Evolutionary conservation across 2,888 invertebrate genomes (phyloP), one percentile per base, ranked within the genome.

Genomic region (Erebia ligea): DNA sequence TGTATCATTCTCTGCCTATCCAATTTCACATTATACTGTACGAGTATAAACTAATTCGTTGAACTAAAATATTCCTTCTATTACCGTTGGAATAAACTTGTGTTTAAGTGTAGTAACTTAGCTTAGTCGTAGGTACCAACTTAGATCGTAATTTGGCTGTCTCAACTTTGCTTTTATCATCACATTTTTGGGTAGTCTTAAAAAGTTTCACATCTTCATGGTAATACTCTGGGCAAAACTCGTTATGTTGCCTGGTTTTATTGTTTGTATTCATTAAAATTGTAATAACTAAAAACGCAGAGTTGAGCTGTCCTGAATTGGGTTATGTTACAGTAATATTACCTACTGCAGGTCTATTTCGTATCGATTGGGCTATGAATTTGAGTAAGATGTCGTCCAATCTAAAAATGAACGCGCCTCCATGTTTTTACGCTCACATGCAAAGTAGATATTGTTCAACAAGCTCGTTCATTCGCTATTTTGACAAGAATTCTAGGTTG

Each of bases 1-100:
- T 90, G 83, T 88, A 87, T 86, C 81, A 86, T 85, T 89, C 91
- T 85, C 87, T 83, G 74, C 82, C 90, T 92, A 87, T 92, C 87
- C 85, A 85, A 84, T 91, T 90, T 91, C 90, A 87, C 83, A 84
- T 85, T 82, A 85, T 85, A 83, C 82, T 80, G 74, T 79, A 84
- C 86, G 48, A 25, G 45, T 84, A 86, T 86, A 83, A 83, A 81
- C 81, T 81, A 85, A 81, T 85, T 81, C 82, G 85, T 81, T 66
- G 62, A 67, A 72, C 70, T 67, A 65, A 69, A 72, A 70, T 61
- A 70, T 45, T 68, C 68, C 67, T 50, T 69, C 78, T 82, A 80
- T 81, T 84, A 82, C 81, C 80, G 78, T 81, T 78, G 70, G 76
- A 80, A 73, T 77, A 76, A 76, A 78, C 62, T 75, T 78, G 71